Percentiles rank a stretch among this genome's conserved stretches.
These are phyloP conservation scores for Gasterosteus aculeatus DNA, from an alignment of 2,113 vertebrate species.

Conservation along the genomic window DNA sequence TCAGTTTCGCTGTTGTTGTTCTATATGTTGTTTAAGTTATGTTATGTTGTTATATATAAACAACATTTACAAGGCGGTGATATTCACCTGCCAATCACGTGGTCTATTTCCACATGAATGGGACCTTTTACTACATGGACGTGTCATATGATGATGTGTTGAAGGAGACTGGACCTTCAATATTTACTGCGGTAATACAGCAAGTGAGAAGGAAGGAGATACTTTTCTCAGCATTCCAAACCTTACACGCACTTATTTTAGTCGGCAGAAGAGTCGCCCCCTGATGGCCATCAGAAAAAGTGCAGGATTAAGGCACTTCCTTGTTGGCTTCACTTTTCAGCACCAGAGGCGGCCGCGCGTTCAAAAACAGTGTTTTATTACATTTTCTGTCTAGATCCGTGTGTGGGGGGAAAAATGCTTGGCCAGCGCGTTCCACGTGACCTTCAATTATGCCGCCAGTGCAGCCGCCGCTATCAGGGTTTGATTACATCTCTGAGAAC, in stretches of 20 bases:
- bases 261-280: neutral
- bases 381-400: neutral
- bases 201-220: neutral
- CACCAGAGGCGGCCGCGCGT: neutral
- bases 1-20: neutral
- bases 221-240: no score
- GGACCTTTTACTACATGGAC: neutral
- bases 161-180: neutral
- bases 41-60: no score
- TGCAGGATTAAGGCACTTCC: neutral
- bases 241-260: neutral
- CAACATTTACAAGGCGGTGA: neutral
- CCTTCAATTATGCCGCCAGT: conserved; percentile 3
- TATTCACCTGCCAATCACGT: neutral
- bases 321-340: neutral
- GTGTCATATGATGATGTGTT: neutral
- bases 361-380: neutral
- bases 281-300: neutral
- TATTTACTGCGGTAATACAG: neutral
- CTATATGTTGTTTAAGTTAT: no score
- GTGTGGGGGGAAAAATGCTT: neutral
- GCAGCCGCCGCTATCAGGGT: neutral
- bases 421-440: neutral
- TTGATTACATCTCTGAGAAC: conserved; percentile 8
- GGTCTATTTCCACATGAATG: neutral